A percentile compares a stretch with the other conserved stretches of the same genome.
Evolutionary conservation across 2,113 vertebrate genomes (phyloP).

Genomic region (Tretioscincus oriximinensis): DNA sequence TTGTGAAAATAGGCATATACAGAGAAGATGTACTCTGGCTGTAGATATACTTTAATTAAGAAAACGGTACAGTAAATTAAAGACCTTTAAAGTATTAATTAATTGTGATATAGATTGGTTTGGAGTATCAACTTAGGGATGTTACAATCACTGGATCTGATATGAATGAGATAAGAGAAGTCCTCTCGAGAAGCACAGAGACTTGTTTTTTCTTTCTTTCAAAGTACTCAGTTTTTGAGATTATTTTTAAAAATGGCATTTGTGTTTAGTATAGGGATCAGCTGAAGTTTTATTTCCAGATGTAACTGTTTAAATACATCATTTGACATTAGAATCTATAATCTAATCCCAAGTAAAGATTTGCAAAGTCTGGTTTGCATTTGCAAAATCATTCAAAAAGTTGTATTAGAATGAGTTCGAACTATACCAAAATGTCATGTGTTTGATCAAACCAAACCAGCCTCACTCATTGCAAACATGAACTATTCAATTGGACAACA

Average conservation of each 20-base stretch:
- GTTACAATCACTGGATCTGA: slow-evolving; percentile 56
- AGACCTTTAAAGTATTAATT: slow-evolving; percentile 83
- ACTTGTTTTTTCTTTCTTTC: slow-evolving; percentile 18
- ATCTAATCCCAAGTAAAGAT: slow-evolving; percentile 40
- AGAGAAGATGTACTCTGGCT: slow-evolving; percentile 72
- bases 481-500: too few relatives aligned
- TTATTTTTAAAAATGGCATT: slow-evolving; percentile 1
- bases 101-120: slow-evolving; percentile 73
- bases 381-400: too few relatives aligned
- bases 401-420: too few relatives aligned
- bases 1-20: slow-evolving; percentile 83
- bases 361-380: background rate
- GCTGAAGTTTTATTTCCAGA: slow-evolving; percentile 17
- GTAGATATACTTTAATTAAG: slow-evolving; percentile 83
- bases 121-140: slow-evolving; percentile 64
- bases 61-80: slow-evolving; percentile 81
- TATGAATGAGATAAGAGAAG: slow-evolving; percentile 59
- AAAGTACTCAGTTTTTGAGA: background rate
- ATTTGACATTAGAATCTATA: slow-evolving; percentile 50
- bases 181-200: background rate
- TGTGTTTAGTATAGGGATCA: background rate
- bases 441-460: too few relatives aligned
- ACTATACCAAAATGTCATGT: too few relatives aligned
- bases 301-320: slow-evolving; percentile 21
- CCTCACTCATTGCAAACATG: too few relatives aligned